Percentiles rank a stretch among this genome's conserved stretches.
phyloP scores from a whole-genome alignment of 2,888 invertebrate species.

The Tetropium fuscum region DNA sequence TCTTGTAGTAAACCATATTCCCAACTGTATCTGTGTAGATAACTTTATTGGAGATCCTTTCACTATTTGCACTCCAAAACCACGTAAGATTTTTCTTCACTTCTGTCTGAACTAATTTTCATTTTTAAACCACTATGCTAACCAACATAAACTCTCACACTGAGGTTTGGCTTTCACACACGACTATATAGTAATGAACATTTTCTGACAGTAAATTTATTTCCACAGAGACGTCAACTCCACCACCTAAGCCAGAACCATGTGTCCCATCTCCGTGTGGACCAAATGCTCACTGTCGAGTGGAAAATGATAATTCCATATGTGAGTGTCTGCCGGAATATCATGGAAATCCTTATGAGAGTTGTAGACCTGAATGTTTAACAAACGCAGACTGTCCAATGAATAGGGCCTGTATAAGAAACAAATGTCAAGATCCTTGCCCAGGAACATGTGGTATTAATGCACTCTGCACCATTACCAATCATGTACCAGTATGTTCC shows the following conservation, averaged over 20 bases:
- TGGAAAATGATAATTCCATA: constrained; percentile 76
- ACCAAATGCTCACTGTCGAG: constrained; percentile 82
- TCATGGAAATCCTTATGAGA: constrained; percentile 81
- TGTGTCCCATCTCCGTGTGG: constrained; percentile 88
- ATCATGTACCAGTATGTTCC: constrained; percentile 74
- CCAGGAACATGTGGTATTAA: constrained; percentile 86
- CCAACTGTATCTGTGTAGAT: constrained; percentile 78
- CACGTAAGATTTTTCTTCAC: constrained; percentile 69
- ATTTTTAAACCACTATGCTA: constrained; percentile 12
- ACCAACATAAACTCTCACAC: constrained; percentile 13
- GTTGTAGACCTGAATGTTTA: constrained; percentile 86
- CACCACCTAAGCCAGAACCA: constrained; percentile 70
- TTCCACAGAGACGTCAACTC: constrained; percentile 63
- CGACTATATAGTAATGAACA: neutral
- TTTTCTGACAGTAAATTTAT: neutral
- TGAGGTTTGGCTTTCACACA: constrained; percentile 20
- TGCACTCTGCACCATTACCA: constrained; percentile 80
- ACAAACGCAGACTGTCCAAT: constrained; percentile 88
- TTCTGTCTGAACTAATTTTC: constrained; percentile 34
- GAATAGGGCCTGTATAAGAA: constrained; percentile 83
- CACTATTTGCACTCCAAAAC: constrained; percentile 68
- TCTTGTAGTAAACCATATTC: constrained; percentile 80
- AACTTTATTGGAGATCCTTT: constrained; percentile 78
- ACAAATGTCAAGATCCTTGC: constrained; percentile 88
- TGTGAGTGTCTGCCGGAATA: constrained; percentile 82